Evolutionary conservation across 2,888 invertebrate genomes (phyloP).

Genomic region (Congeria kusceri): DNA sequence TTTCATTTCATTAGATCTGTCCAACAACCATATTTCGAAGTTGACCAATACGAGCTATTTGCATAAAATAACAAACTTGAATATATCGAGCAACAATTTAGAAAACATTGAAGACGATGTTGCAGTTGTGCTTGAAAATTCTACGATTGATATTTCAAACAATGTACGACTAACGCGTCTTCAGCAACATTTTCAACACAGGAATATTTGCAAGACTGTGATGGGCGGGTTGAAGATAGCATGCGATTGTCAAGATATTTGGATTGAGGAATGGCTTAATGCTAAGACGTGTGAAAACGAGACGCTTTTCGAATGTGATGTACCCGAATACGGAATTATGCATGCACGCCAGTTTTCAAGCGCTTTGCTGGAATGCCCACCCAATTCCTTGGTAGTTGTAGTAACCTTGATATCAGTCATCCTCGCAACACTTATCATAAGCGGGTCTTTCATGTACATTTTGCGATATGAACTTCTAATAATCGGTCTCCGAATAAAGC

Average conservation of each 20-base stretch:
- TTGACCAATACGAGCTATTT: constrained; percentile 30
- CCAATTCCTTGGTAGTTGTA: not conserved
- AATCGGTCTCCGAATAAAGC: constrained; percentile 13
- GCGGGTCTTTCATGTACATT: constrained; percentile 2
- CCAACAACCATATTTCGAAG: constrained; percentile 22
- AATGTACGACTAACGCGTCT: constrained; percentile 24
- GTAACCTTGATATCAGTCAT: not conserved
- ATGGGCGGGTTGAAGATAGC: constrained; percentile 11
- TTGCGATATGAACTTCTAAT: constrained; percentile 37
- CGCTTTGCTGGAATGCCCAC: constrained; percentile 7
- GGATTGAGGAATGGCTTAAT: constrained; percentile 38
- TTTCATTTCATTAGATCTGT: constrained; percentile 26
- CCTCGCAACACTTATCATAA: constrained; percentile 15
- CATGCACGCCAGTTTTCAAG: constrained; percentile 8
- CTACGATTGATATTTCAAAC: constrained; percentile 30
- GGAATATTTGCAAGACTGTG: constrained; percentile 20
- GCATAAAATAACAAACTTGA: constrained; percentile 11
- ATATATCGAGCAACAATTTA: constrained; percentile 36
- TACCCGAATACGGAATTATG: constrained; percentile 15
- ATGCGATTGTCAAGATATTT: constrained; percentile 35
- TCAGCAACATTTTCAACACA: constrained; percentile 31
- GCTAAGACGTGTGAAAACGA: constrained; percentile 2
- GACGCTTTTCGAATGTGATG: constrained; percentile 21
- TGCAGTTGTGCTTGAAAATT: constrained; percentile 28
- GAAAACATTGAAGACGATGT: constrained; percentile 8